Evolutionary conservation across 1,140 invertebrate genomes (phyloP), one percentile per base, ranked within the genome.

Genomic region (Calliphora vicina): DNA sequence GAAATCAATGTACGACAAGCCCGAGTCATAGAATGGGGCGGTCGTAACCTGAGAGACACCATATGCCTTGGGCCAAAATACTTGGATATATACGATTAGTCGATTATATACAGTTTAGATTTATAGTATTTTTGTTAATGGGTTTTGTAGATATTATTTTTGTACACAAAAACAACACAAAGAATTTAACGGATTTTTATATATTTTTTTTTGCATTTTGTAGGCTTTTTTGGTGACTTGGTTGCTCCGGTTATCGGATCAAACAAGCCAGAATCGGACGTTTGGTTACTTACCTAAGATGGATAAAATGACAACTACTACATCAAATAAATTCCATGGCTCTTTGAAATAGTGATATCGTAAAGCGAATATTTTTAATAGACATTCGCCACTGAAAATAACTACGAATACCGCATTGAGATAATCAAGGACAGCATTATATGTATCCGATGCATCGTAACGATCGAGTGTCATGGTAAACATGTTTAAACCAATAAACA

Each of bases 291-390:
- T 94, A 97, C 97, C 96, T 92, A 97, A 94, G 93, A 99, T 98
- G 91, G 98, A 99, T 92, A 99, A 95, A 93, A 98, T 97, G 89
- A 99, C 98, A 91, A 99, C 97, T 89, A 99, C 96, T 93, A 99
- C 98, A 94, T 99, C 98, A 93, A 99, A 99, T 87, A 99, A 94
- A 93, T 99, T 99, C 98, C 98, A 99, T 83, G 98, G 98, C 92
- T 99, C 97, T 91, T 97, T 98, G 94, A 99, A 99, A 93, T 99
- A 99, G 93, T 99, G 96, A 93, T 97, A 98, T 88, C 98, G 94
- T 87, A 99, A 94, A 84, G 97, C 98, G 91, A 99, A 97, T 89
- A 99, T 95, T 94, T 99, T 99, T 92, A 99, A 94, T 89, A 98
- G 93, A 93, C 98, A 99, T 94, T 99, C 98, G 86, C 95, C 94